Percentiles rank a stretch among this genome's conserved stretches.
Conservation (phyloP, 2,797 vertebrate genomes). For the Arremon brunneinucha region DNA sequence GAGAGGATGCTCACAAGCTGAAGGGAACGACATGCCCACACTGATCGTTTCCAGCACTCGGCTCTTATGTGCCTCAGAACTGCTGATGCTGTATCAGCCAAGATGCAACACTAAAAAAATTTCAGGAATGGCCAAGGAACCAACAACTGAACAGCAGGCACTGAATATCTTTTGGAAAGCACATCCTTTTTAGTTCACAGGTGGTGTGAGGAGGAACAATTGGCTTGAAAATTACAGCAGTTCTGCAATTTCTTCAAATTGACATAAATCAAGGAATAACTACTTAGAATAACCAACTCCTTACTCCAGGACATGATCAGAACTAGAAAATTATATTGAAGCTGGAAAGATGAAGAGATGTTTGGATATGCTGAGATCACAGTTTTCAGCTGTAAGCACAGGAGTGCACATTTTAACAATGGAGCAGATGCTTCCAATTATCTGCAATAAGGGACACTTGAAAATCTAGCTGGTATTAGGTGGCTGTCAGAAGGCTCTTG, state of each 20-base stretch:
- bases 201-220: not conserved
- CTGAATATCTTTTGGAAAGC: not conserved
- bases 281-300: constrained; percentile 21
- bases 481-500: not conserved
- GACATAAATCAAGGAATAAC: constrained; percentile 1
- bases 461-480: constrained; percentile 2
- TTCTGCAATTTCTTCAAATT: constrained; percentile 10
- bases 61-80: not conserved
- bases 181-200: not conserved
- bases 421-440: constrained; percentile 37
- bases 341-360: not conserved
- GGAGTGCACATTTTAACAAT: not conserved
- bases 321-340: not conserved
- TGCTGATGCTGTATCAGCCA: not conserved
- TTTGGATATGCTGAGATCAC: not conserved
- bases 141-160: not conserved
- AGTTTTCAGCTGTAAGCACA: not conserved
- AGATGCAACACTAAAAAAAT: not conserved
- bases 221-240: not conserved
- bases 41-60: accelerated
- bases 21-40: not conserved
- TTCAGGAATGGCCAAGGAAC: not conserved
- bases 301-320: not conserved
- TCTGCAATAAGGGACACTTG: not conserved
- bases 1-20: not conserved